Evolutionary conservation across 2,797 vertebrate species (phyloP).

Genomic region (Morus bassanus): DNA sequence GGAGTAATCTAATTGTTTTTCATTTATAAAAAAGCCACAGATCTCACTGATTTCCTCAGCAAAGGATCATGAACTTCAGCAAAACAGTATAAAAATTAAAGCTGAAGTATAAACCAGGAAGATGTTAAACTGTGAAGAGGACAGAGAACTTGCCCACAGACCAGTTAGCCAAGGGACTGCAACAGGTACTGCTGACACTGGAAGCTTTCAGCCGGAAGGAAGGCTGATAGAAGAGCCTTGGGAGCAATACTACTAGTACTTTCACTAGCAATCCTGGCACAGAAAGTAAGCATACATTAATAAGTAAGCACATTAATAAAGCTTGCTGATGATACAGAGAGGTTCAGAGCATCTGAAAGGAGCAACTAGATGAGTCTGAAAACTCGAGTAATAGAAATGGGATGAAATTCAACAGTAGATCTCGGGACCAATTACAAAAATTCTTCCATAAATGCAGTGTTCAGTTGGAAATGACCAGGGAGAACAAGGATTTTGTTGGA

Average conservation of each 20-base stretch:
- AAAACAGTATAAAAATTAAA: background rate
- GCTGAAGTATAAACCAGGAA: background rate
- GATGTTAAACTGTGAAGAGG: background rate
- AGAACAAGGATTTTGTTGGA: background rate
- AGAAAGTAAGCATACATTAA: background rate
- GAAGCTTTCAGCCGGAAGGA: background rate
- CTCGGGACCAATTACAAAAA: background rate
- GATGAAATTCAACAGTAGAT: background rate
- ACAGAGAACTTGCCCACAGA: background rate
- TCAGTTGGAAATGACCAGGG: background rate
- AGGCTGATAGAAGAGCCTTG: background rate
- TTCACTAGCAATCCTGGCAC: background rate
- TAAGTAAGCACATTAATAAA: background rate
- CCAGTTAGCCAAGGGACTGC: background rate
- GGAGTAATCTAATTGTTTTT: background rate
- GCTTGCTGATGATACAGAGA: background rate
- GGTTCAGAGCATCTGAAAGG: background rate
- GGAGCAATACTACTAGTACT: background rate
- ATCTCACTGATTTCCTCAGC: background rate
- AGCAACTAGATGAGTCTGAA: background rate
- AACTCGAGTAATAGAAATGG: background rate
- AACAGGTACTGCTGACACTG: background rate
- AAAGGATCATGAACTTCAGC: background rate
- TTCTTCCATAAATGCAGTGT: background rate
- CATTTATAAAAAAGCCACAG: background rate